Evolutionary conservation across 1,140 invertebrate genomes (phyloP), one percentile per base, ranked within the genome.

Genomic region (Phenacoccus solenopsis): DNA sequence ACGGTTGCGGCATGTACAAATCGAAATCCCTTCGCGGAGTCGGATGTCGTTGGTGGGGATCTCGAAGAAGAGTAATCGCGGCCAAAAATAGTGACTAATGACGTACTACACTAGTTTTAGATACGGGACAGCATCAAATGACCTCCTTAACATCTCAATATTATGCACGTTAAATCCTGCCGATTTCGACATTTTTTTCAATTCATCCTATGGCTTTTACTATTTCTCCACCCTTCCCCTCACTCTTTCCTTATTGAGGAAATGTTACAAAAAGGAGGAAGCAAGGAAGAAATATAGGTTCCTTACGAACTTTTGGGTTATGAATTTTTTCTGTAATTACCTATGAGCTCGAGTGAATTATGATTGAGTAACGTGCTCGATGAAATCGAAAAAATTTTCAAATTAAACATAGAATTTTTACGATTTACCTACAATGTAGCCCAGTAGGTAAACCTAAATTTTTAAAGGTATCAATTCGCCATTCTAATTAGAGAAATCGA

Each of bases 21-120:
- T 64, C 59, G 22, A 64, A 64, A 64, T 64, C 59, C 59, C 59
- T 64, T 59, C 56, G 56, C 25, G 59, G 59, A 64, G 25, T 64
- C 25, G 59, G 59, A 64, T 64, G 12, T 4, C 25, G 59, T 24
- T 64, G 59, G 59, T 64, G 59, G 59, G 59, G 59, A 27, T 24
- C 25, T 64, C 25, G 21, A 25, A 24, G 25, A 24, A 27, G 59
- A 64, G 59, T 24, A 59, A 64, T 64, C 59, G 59, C 21, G 9
- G 59, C 59, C 59, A 64, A 64, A 64, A 64, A 64, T 64, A 64
- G 59, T 64, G 59, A 9, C 59, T 24, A 64, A 64, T 64, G 59
- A 64, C 59, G 59, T 64, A 64, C 59, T 64, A 64, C 59, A 25
- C 59, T 64, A 24, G 25, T 64, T 64, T 64, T 64, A 64, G 59